phyloP scores from a whole-genome alignment of 2,888 invertebrate species.

The Carterocephalus palaemon region DNA sequence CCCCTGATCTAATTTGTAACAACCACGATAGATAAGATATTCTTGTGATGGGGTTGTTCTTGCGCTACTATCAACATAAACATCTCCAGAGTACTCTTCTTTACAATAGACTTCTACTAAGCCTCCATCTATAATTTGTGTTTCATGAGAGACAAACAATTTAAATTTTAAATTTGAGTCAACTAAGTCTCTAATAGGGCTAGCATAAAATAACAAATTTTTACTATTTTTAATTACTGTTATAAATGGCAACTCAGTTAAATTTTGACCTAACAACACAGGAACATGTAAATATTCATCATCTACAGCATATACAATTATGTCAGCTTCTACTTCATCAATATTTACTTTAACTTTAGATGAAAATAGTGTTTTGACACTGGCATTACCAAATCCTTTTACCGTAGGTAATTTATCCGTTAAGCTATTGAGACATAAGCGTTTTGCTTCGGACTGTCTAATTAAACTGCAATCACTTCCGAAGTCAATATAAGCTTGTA shows the following conservation, averaged over 20 bases:
- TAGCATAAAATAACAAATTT: background rate
- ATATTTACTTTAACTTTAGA: background rate
- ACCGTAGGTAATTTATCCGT: slow-evolving; percentile 23
- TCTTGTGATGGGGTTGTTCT: slow-evolving; percentile 16
- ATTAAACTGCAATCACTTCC: slow-evolving; percentile 13
- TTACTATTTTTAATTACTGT: slow-evolving; percentile 3
- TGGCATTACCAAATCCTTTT: slow-evolving; percentile 28
- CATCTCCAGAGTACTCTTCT: background rate
- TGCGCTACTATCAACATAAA: background rate
- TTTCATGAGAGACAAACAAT: background rate
- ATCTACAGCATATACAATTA: background rate
- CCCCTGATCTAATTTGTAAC: slow-evolving; percentile 17
- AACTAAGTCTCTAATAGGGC: background rate
- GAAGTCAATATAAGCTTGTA: slow-evolving; percentile 10
- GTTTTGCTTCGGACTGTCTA: background rate
- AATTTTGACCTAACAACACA: slow-evolving; percentile 3
- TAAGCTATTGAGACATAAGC: slow-evolving; percentile 1
- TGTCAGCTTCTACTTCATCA: background rate
- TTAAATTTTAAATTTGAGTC: background rate
- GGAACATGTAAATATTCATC: background rate
- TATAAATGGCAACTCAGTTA: slow-evolving; percentile 4
- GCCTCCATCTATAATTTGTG: background rate
- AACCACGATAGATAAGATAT: slow-evolving; percentile 25
- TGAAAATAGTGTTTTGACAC: slow-evolving; percentile 21
- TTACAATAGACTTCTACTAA: background rate